Percentiles rank a stretch among this genome's conserved stretches.
These are phyloP conservation scores for Otus sunia DNA, from an alignment of 2,113 vertebrate genomes.

Conservation along the genomic window DNA sequence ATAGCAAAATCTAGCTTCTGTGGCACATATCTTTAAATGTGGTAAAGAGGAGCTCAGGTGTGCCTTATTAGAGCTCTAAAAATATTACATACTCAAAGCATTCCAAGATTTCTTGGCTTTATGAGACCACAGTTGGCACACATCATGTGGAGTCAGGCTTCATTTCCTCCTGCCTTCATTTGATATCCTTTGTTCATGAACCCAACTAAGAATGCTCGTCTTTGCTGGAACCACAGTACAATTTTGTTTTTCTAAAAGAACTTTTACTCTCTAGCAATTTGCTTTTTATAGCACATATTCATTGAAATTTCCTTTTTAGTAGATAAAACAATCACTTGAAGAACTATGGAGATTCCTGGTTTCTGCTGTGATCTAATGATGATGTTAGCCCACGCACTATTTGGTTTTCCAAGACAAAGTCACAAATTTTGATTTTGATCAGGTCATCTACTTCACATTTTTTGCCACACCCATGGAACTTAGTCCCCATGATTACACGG, in stretches of 20 bases:
- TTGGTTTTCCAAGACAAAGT: not conserved
- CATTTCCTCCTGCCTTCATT: conserved; percentile 41
- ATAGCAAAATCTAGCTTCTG: not conserved
- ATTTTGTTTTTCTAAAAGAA: not conserved
- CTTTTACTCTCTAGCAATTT: not conserved
- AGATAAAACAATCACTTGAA: not conserved
- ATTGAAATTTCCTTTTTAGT: not conserved
- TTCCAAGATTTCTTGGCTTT: conserved; percentile 45
- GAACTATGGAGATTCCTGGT: not conserved
- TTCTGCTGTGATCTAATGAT: not conserved
- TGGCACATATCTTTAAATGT: conserved; percentile 28
- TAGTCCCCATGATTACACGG: not conserved
- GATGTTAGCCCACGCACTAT: not conserved
- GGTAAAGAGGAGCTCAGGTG: conserved; percentile 38
- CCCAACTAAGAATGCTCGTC: not conserved
- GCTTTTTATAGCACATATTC: not conserved
- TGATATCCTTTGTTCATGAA: conserved; percentile 8
- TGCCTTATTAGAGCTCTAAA: conserved; percentile 43
- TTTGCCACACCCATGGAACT: not conserved
- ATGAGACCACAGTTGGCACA: conserved; percentile 16
- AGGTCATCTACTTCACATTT: not conserved
- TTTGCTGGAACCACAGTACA: not conserved
- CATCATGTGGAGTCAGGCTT: not conserved
- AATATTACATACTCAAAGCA: conserved; percentile 15
- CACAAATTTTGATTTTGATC: not conserved